Evolutionary conservation across 35 echinoderm and acorn worm genomes (phyloP).

Genomic region (Diadema setosum): DNA sequence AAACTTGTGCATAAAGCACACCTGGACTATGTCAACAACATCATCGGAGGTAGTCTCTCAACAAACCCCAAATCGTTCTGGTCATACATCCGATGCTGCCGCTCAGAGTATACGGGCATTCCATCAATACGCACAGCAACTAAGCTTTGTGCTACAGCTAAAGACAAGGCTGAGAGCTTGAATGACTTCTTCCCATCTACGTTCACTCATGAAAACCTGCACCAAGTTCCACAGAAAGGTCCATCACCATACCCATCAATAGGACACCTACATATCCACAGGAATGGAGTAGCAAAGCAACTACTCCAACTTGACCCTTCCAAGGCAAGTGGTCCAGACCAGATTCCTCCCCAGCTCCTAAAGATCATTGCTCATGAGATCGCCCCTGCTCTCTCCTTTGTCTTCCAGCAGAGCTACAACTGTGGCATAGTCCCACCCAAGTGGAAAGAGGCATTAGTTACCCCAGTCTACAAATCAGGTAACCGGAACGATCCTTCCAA

Average conservation of each 20-base stretch:
- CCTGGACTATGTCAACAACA: background rate
- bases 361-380: constrained; percentile 28
- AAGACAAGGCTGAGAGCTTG: background rate
- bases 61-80: background rate
- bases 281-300: constrained; percentile 18
- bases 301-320: constrained; percentile 23
- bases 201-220: too few relatives aligned
- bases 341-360: constrained; percentile 24
- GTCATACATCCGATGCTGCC: too few relatives aligned
- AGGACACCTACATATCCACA: background rate
- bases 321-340: constrained; percentile 36
- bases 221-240: constrained; percentile 33
- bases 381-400: constrained; percentile 20
- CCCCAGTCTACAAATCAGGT: background rate
- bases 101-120: background rate
- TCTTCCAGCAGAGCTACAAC: constrained; percentile 51
- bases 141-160: background rate
- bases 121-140: too few relatives aligned
- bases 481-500: background rate
- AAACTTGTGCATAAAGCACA: constrained; percentile 33
- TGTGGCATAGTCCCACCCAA: background rate
- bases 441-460: constrained; percentile 18
- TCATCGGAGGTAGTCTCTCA: background rate
- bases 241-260: constrained; percentile 3
- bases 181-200: constrained; percentile 17